A percentile compares a stretch with the other conserved stretches of the same genome.
These are phyloP conservation scores for Heliconius ismenius DNA, from an alignment of 2,888 invertebrate genomes.

Conservation along the genomic window DNA sequence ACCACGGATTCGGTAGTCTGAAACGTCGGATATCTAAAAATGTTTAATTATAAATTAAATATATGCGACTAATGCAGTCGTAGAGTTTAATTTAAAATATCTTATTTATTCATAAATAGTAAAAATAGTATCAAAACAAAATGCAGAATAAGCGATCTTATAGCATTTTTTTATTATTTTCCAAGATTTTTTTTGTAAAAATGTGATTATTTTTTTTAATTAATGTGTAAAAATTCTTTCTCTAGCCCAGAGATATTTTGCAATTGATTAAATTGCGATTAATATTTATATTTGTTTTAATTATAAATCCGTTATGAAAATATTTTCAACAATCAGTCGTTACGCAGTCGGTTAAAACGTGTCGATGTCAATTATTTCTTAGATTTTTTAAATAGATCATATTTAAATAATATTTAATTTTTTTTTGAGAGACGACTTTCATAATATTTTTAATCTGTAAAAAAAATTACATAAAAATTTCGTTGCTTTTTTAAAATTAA, in stretches of 20 bases:
- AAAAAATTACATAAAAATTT: not conserved
- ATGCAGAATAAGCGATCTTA: not conserved
- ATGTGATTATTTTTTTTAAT: not conserved
- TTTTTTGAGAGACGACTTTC: not conserved
- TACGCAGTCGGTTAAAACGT: slow-evolving; percentile 16
- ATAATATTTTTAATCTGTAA: not conserved
- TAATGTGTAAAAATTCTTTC: not conserved
- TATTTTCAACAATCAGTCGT: slow-evolving; percentile 27
- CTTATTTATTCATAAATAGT: not conserved
- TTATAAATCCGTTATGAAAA: slow-evolving; percentile 23
- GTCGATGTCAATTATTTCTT: slow-evolving; percentile 1
- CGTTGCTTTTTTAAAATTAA: not conserved
- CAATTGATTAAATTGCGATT: not conserved
- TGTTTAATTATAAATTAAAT: not conserved
- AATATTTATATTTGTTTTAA: slow-evolving; percentile 20
- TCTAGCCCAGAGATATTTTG: not conserved
- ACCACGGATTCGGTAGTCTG: not conserved
- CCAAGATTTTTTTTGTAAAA: not conserved
- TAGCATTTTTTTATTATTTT: not conserved
- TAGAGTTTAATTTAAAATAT: not conserved
- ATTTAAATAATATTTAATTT: not conserved
- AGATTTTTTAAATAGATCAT: not conserved
- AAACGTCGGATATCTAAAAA: not conserved
- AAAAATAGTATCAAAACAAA: not conserved
- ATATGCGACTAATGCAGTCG: not conserved